phyloP scores from a whole-genome alignment of 2,888 invertebrate species.

The Zhuqinia jingwanae region DNA sequence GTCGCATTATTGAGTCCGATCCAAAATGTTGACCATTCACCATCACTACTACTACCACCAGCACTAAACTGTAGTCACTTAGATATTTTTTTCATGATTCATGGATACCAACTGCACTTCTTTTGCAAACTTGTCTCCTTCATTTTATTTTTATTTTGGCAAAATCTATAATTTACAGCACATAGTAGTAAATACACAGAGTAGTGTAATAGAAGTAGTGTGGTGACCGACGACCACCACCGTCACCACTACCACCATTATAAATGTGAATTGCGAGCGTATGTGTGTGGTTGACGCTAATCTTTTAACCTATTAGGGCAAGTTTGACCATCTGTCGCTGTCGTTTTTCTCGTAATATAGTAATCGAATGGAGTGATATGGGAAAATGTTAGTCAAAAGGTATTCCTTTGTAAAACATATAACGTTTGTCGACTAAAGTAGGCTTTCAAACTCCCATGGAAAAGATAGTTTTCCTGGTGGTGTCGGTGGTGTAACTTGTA shows the following conservation, averaged over 20 bases:
- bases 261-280: constrained; percentile 65
- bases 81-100: constrained; percentile 33
- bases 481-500: background rate
- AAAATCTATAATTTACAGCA: constrained; percentile 21
- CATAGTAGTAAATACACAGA: constrained; percentile 13
- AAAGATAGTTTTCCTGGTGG: constrained; percentile 54
- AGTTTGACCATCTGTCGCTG: constrained; percentile 74
- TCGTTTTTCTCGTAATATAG: constrained; percentile 50
- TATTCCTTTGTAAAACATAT: too few species aligned
- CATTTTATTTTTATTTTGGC: constrained; percentile 41
- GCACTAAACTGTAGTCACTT: constrained; percentile 10
- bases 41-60: constrained; percentile 23
- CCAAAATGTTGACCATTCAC: constrained; percentile 43
- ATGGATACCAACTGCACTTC: constrained; percentile 35
- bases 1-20: constrained; percentile 46
- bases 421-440: too few species aligned
- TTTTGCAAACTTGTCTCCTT: constrained; percentile 40
- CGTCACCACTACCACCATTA: constrained; percentile 23
- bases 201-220: too few species aligned
- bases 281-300: constrained; percentile 73
- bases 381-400: constrained; percentile 17
- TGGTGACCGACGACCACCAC: too few species aligned
- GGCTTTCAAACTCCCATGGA: constrained; percentile 46
- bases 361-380: constrained; percentile 22
- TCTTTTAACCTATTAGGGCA: constrained; percentile 74